Conservation (phyloP, 2,797 vertebrate species). For the Pseudochirops cupreus region DNA sequence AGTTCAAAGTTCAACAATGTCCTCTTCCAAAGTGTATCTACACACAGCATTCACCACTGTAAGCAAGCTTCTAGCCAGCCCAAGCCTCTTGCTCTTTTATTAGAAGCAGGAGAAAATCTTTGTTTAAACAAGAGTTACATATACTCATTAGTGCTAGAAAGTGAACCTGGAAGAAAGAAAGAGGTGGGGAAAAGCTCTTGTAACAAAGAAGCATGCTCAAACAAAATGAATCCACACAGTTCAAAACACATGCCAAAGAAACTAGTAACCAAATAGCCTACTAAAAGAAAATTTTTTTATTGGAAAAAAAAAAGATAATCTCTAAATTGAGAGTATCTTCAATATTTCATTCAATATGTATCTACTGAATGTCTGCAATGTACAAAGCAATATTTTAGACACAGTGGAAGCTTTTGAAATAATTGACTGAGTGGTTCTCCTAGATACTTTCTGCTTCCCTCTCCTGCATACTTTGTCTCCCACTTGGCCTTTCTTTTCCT, state of each 20-base stretch:
- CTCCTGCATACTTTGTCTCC: background rate
- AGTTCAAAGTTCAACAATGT: background rate
- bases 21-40: background rate
- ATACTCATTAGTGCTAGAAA: background rate
- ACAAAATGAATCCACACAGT: background rate
- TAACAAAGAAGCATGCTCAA: background rate
- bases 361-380: background rate
- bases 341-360: background rate
- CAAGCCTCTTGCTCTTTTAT: slow-evolving; percentile 6
- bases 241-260: background rate
- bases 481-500: background rate
- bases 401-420: background rate
- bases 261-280: background rate
- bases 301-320: background rate
- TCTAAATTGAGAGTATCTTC: background rate
- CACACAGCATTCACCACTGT: slow-evolving; percentile 3
- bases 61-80: background rate
- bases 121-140: background rate
- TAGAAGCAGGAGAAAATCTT: slow-evolving; percentile 24
- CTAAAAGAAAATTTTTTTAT: background rate
- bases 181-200: background rate
- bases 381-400: background rate
- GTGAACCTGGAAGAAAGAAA: background rate
- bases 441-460: background rate
- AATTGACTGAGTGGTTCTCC: background rate